A percentile compares a stretch with the other conserved stretches of the same genome.
phyloP scores from a whole-genome alignment of 1,140 invertebrate species.

The Macrobrachium nipponense region DNA sequence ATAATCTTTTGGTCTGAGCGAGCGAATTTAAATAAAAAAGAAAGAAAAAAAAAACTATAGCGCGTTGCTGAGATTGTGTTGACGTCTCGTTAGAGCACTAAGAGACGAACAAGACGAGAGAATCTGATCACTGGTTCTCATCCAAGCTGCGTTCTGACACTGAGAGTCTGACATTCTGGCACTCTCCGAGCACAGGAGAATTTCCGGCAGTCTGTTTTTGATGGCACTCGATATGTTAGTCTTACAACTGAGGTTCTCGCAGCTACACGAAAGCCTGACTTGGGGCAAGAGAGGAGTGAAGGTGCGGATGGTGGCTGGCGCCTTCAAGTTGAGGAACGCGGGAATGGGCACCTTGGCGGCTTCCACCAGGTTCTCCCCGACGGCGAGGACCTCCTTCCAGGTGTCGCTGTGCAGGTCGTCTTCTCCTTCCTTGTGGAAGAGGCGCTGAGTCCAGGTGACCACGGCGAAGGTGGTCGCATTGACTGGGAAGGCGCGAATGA shows the following conservation, averaged over 20 bases:
- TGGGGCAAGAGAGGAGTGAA: slow-evolving; percentile 17
- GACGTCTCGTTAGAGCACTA: slow-evolving; percentile 24
- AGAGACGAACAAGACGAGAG: background rate
- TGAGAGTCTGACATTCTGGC: background rate
- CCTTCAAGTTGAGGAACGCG: slow-evolving; percentile 1
- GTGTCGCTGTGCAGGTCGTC: slow-evolving; percentile 3
- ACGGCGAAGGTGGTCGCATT: slow-evolving; percentile 91
- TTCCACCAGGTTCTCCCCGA: slow-evolving; percentile 40
- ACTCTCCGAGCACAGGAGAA: too few relatives aligned
- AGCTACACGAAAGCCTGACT: background rate
- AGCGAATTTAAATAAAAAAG: too few relatives aligned
- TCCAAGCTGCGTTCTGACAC: background rate
- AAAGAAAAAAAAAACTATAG: background rate
- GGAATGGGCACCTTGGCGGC: slow-evolving; percentile 23
- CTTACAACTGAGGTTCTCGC: too few relatives aligned
- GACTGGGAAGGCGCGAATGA: slow-evolving; percentile 89
- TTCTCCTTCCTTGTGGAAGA: slow-evolving; percentile 61
- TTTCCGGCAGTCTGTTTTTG: too few relatives aligned
- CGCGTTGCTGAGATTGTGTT: slow-evolving; percentile 46
- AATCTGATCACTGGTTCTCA: slow-evolving; percentile 4
- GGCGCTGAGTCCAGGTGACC: slow-evolving; percentile 79
- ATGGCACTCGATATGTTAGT: too few relatives aligned
- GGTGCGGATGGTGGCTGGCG: background rate
- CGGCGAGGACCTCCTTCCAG: slow-evolving; percentile 36
- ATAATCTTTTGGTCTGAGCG: too few relatives aligned